phyloP scores from a whole-genome alignment of 2,888 invertebrate genomes.

The Luperina testacea region DNA sequence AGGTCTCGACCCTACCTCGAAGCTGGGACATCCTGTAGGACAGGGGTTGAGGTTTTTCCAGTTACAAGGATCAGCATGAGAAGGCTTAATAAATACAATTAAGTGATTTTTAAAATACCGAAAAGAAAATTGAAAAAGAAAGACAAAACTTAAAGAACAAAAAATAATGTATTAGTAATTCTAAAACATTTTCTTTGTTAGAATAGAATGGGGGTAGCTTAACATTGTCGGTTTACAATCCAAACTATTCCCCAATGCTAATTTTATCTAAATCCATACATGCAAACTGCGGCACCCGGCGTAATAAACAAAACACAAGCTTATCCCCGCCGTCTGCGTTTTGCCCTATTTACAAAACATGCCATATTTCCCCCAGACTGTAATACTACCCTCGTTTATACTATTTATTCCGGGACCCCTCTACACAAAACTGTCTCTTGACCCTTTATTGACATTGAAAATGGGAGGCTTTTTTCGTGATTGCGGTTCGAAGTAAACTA shows the following conservation, averaged over 20 bases:
- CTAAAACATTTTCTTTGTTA: not conserved
- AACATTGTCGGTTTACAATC: not conserved
- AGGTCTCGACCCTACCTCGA: too few relatives aligned
- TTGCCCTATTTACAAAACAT: constrained; percentile 58
- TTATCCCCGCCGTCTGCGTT: constrained; percentile 42
- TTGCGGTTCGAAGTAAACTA: constrained; percentile 58
- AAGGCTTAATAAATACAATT: not conserved
- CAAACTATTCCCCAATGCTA: constrained; percentile 25
- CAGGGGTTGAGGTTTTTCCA: not conserved
- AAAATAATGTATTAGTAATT: too few relatives aligned
- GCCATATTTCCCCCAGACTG: constrained; percentile 47
- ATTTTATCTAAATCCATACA: constrained; percentile 40
- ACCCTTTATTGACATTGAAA: constrained; percentile 66
- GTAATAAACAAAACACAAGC: constrained; percentile 53
- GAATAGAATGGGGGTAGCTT: not conserved
- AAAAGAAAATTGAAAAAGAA: too few relatives aligned
- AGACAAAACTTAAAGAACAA: too few relatives aligned
- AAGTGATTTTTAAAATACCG: not conserved
- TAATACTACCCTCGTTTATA: constrained; percentile 52
- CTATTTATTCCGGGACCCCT: constrained; percentile 56
- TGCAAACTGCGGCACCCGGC: constrained; percentile 20
- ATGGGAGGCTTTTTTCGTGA: constrained; percentile 62
- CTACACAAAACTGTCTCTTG: constrained; percentile 60
- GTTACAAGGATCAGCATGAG: not conserved
- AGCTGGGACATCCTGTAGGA: not conserved